These are phyloP conservation scores for Euphonia xanthogaster DNA, from an alignment of 2,797 vertebrate species.

Conservation along the genomic window DNA sequence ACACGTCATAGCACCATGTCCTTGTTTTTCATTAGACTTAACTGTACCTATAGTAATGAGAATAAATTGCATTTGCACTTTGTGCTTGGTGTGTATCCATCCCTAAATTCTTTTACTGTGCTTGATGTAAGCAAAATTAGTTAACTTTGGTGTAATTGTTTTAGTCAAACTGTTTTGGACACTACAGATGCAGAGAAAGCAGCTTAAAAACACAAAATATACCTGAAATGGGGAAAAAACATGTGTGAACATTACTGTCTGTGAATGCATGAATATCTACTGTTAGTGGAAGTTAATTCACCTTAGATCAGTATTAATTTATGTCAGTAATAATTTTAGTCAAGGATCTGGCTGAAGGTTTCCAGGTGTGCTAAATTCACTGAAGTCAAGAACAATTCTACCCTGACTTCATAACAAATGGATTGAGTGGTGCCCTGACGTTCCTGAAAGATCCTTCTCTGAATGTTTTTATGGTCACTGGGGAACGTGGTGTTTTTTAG, in stretches of 20 bases:
- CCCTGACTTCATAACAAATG: neutral
- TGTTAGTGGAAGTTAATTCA: neutral
- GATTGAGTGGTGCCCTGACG: neutral
- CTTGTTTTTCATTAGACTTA: neutral
- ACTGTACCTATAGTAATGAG: neutral
- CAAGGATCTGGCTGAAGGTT: neutral
- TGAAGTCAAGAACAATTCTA: neutral
- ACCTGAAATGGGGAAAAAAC: neutral
- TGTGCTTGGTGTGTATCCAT: neutral
- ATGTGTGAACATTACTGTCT: neutral
- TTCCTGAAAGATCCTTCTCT: neutral
- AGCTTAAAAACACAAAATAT: neutral
- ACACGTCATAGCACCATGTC: neutral
- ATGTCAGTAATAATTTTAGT: neutral
- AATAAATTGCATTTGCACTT: neutral
- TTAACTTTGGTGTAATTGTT: neutral
- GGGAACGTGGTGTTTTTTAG: neutral
- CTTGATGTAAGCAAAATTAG: neutral
- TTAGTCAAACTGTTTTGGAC: neutral
- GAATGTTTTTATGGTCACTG: neutral
- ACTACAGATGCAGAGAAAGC: neutral
- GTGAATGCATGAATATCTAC: neutral
- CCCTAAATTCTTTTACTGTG: neutral
- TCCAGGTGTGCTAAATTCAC: neutral
- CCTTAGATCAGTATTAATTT: neutral